Conservation (phyloP, 2,888 invertebrate genomes). For the Bruchidius siliquastri region DNA sequence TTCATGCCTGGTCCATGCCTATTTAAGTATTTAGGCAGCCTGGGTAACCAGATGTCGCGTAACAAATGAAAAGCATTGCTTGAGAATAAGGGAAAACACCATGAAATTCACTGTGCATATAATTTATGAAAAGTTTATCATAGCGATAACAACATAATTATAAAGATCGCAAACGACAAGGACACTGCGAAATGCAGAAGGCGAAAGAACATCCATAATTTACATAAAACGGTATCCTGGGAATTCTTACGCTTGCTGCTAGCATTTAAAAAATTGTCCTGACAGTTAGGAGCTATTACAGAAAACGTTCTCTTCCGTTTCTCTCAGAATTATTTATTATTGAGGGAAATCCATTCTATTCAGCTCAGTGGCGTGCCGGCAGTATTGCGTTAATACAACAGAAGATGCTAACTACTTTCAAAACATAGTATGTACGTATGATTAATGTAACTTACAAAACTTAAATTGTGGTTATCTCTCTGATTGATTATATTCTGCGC, state of each 20-base stretch:
- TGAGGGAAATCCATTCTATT: too few relatives aligned
- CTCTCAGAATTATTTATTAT: too few relatives aligned
- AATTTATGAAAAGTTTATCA: too few relatives aligned
- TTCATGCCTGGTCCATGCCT: too few relatives aligned
- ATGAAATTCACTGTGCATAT: neutral
- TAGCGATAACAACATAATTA: neutral
- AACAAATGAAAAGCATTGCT: neutral
- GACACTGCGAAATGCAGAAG: neutral
- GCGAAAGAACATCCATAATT: neutral
- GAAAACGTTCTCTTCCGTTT: neutral
- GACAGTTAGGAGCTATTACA: neutral
- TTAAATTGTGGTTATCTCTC: too few relatives aligned
- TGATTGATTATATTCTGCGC: too few relatives aligned
- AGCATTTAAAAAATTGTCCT: neutral
- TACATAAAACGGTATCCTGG: neutral
- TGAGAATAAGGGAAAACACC: neutral
- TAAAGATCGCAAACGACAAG: neutral
- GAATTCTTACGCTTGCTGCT: neutral
- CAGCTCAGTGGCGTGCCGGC: too few relatives aligned
- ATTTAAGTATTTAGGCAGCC: too few relatives aligned
- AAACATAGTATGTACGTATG: too few relatives aligned
- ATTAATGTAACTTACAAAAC: too few relatives aligned
- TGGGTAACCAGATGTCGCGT: neutral
- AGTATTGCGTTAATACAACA: too few relatives aligned
- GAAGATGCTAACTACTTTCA: too few relatives aligned